Percentiles rank a stretch among this genome's conserved stretches.
These are phyloP conservation scores for Epistrophe eligans DNA, from an alignment of 2,888 invertebrate species.

Conservation along the genomic window DNA sequence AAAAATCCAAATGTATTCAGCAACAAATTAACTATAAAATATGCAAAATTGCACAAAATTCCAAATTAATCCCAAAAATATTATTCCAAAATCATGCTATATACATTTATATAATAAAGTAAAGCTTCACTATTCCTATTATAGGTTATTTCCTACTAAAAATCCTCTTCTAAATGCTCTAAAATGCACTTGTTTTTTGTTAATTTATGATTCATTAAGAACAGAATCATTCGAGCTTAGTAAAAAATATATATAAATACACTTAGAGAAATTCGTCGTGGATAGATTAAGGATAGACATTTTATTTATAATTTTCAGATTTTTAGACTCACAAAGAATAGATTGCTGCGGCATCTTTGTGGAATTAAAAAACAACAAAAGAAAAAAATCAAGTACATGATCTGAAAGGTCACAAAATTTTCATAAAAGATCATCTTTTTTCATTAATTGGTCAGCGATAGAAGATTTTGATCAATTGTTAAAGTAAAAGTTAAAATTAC, in stretches of 20 bases:
- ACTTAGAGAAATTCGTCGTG: neutral
- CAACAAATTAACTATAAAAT: constrained; percentile 75
- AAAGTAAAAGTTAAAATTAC: too few relatives aligned
- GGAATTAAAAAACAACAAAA: too few relatives aligned
- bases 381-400: too few relatives aligned
- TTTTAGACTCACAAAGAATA: too few relatives aligned
- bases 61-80: constrained; percentile 70
- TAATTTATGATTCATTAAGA: constrained; percentile 76
- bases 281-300: too few relatives aligned
- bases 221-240: constrained; percentile 49
- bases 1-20: constrained; percentile 41
- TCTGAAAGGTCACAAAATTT: too few relatives aligned
- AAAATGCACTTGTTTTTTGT: constrained; percentile 68
- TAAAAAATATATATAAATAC: neutral
- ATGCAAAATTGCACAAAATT: constrained; percentile 74
- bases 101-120: neutral
- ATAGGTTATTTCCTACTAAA: constrained; percentile 10
- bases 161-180: constrained; percentile 70
- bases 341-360: too few relatives aligned
- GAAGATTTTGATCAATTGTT: too few relatives aligned
- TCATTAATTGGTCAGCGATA: too few relatives aligned
- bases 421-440: too few relatives aligned
- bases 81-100: constrained; percentile 56
- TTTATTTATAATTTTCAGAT: too few relatives aligned
- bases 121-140: neutral